Base-by-base conservation (phyloP, 2,888 invertebrate genomes). In the Choreutis nemorana region DNA sequence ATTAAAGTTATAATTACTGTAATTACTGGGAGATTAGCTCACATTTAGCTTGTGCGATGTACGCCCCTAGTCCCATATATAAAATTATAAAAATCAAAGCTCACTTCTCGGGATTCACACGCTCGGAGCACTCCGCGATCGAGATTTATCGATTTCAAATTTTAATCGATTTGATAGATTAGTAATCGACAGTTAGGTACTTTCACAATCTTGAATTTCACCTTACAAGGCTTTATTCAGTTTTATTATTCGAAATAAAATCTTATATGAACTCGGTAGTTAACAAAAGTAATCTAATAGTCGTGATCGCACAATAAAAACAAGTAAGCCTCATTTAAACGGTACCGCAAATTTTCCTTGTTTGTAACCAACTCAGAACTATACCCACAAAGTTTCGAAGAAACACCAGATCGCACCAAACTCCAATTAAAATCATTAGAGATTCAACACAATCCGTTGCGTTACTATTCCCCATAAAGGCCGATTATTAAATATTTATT, bases 401-500 rank as follows among this genome's bases (percentile, higher is more conserved):
- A 23, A 5, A 29, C 36, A 30, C 32, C 24, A 43, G 45, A 52
- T 42, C 36, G 31, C 26, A 32, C 42, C 42, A 44, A 48, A 45
- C 46, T 46, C 51, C 59, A 62, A 70, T 65, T 57, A 63, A 58
- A 60, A 51, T 59, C 50, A 70, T 67, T 59, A 67, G 61, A 55
- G 54, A 59, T 65, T 54, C 58, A 48, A 58, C 55, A 49, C 47
- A 49, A 57, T 56, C 58, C 51, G 61, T 63, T 58, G 63, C 66
- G 67, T 66, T 71, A 70, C 71, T 64, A 73, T 71, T 70, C 61
- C 48, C 61, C 57, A 67, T 66, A 72, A 68, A 73, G 55, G 53
- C 49, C 51, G 48, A 60, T 66, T 63, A 73, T 73, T 73, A 73
- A 77, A 75, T 73, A 72, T 75, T 72, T 71, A 72, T 62, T 71